A percentile compares a stretch with the other conserved stretches of the same genome.
Evolutionary conservation across 2,888 invertebrate genomes (phyloP).

Genomic region (Morpho deidamia): DNA sequence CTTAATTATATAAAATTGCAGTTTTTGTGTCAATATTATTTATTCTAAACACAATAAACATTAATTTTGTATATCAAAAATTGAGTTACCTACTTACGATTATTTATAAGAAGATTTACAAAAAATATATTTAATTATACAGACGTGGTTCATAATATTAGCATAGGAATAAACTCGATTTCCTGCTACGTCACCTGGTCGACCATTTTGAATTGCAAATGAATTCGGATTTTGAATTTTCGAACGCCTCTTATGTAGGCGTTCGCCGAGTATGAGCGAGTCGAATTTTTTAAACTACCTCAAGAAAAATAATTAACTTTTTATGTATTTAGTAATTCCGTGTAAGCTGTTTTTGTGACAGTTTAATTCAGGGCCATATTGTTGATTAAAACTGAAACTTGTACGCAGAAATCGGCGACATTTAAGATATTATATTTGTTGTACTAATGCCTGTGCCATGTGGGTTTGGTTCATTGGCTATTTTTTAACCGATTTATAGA

Average conservation of each 20-base stretch:
- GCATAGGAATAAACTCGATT: constrained; percentile 43
- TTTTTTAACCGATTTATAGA: no score
- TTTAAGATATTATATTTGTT: no score
- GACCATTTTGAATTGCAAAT: constrained; percentile 56
- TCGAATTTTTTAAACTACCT: constrained; percentile 14
- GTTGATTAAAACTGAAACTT: neutral
- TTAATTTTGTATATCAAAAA: no score
- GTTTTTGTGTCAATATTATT: no score
- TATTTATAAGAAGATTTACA: neutral
- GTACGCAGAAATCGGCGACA: no score
- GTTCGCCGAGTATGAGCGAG: constrained; percentile 31
- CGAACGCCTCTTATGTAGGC: constrained; percentile 55
- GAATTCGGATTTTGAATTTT: constrained; percentile 59
- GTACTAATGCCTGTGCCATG: no score
- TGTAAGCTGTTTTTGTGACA: neutral
- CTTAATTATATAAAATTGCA: no score
- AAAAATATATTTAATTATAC: constrained; percentile 8
- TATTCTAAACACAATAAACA: no score
- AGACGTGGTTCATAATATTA: constrained; percentile 28
- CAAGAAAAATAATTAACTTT: constrained; percentile 18
- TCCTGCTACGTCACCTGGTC: constrained; percentile 64
- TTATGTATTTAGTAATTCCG: neutral
- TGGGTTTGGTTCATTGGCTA: no score
- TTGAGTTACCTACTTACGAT: no score
- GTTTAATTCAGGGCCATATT: neutral